phyloP scores from a whole-genome alignment of 2,797 vertebrate species.

The Megaceryle alcyon region DNA sequence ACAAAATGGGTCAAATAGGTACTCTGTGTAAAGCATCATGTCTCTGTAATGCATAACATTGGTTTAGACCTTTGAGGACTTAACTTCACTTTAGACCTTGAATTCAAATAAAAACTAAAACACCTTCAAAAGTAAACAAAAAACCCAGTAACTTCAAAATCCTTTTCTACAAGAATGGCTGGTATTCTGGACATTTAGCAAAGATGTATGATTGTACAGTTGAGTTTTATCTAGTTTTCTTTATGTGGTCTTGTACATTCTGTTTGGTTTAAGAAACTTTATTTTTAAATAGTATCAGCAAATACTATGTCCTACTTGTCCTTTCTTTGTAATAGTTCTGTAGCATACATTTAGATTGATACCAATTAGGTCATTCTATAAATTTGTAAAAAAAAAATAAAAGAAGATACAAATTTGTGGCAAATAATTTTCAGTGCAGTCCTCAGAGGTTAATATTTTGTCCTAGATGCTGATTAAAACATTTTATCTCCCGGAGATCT shows the following conservation, averaged over 20 bases:
- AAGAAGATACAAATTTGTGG: not conserved
- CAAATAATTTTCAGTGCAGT: not conserved
- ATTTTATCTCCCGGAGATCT: not conserved
- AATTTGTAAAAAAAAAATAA: not conserved
- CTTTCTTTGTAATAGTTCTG: not conserved
- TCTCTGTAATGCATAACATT: not conserved
- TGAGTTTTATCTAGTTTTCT: not conserved
- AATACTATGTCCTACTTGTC: not conserved
- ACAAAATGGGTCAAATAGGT: not conserved
- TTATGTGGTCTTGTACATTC: not conserved
- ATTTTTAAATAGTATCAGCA: not conserved
- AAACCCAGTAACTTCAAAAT: not conserved
- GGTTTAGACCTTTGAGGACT: not conserved
- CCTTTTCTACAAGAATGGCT: not conserved
- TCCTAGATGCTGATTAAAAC: not conserved
- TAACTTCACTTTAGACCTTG: not conserved
- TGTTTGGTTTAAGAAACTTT: not conserved
- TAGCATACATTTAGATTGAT: not conserved
- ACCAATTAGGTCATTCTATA: not conserved
- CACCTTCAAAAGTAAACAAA: not conserved
- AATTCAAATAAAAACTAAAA: not conserved
- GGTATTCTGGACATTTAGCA: not conserved
- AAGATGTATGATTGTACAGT: not conserved
- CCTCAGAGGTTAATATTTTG: not conserved
- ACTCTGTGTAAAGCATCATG: not conserved